Evolutionary conservation across 2,113 vertebrate genomes (phyloP).

Genomic region (Helogale parvula): DNA sequence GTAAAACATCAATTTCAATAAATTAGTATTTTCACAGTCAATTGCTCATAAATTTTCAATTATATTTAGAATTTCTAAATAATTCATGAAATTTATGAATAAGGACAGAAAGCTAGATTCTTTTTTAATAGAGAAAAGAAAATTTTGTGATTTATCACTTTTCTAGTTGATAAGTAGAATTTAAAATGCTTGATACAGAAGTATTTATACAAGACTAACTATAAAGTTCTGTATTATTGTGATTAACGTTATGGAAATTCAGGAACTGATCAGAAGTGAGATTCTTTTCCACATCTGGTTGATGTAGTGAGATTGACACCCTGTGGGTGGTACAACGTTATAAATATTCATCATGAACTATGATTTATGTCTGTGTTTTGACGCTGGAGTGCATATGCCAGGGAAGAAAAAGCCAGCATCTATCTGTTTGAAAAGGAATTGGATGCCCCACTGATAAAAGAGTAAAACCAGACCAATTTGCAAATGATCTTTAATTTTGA

Average conservation of each 20-base stretch:
- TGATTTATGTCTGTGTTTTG: slow-evolving; percentile 1
- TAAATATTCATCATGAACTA: slow-evolving; percentile 62
- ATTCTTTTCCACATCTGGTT: slow-evolving; percentile 67
- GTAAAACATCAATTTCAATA: slow-evolving; percentile 54
- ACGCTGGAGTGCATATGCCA: background rate
- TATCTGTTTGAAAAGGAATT: slow-evolving; percentile 7
- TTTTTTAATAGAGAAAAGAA: slow-evolving; percentile 53
- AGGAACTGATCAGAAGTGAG: slow-evolving; percentile 68
- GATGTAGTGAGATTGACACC: slow-evolving; percentile 52
- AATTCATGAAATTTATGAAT: slow-evolving; percentile 31
- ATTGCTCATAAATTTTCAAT: slow-evolving; percentile 45
- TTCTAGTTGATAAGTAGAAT: slow-evolving; percentile 63
- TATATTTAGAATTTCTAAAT: slow-evolving; percentile 49
- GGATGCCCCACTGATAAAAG: slow-evolving; percentile 36
- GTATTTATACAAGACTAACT: slow-evolving; percentile 56
- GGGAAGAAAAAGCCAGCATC: slow-evolving; percentile 46
- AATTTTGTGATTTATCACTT: slow-evolving; percentile 65
- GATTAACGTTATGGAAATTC: slow-evolving; percentile 57
- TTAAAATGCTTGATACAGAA: slow-evolving; percentile 54
- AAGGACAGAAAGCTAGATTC: slow-evolving; percentile 37
- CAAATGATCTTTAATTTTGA: slow-evolving; percentile 50
- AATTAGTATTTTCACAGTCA: slow-evolving; percentile 59
- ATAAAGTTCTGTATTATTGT: slow-evolving; percentile 56
- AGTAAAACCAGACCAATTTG: slow-evolving; percentile 38
- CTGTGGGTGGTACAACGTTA: slow-evolving; percentile 55